Evolutionary conservation across 2,888 invertebrate genomes (phyloP), one percentile per base, ranked within the genome.

Genomic region (Pediacus dermestoides): DNA sequence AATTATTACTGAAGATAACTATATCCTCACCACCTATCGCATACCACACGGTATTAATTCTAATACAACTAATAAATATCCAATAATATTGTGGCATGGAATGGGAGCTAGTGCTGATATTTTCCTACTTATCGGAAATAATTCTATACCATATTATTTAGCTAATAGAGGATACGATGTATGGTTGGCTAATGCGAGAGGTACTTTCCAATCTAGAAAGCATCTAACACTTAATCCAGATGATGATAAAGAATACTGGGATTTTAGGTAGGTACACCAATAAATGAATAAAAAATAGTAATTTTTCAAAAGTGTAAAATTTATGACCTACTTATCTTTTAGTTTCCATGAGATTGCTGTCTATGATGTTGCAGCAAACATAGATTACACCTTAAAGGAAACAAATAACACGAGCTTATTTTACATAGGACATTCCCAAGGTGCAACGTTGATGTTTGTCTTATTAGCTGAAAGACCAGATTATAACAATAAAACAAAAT

Each of bases 121-220:
- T 28, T 28, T 9, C 14, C 10, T 28, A 11, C 4, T 9, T 4
- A 11, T 13, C n/a, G 3, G 4, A 4, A 11, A 3, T 8, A 7
- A n/a, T 6, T n/a, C n/a, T 13, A 3, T 28, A 3, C 13, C 13
- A 11, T 28, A 9, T n/a, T 7, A 9, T 3, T 28, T 28, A 10
- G 28, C 28, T 4, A 14, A 28, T 13, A 12, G 12, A 6, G 28
- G 28, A 3, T 28, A 28, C 14, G 28, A 28, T 28, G 28, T 28
- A 6, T 28, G 28, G 28, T 13, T 28, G 14, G 8, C 14, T 12
- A 28, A 28, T 28, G 4, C 11, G 3, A 11, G 28, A 28, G 28
- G 28, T 2, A 28, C 12, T 3, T 7, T 10, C 3, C 10, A 28
- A 13, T 28, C 28, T n/a, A n/a, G n/a, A n/a, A n/a, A n/a, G n/a